Percentiles rank a stretch among this genome's conserved stretches.
Evolutionary conservation across 2,797 vertebrate species (phyloP).

Genomic region (Sebastes itinus): DNA sequence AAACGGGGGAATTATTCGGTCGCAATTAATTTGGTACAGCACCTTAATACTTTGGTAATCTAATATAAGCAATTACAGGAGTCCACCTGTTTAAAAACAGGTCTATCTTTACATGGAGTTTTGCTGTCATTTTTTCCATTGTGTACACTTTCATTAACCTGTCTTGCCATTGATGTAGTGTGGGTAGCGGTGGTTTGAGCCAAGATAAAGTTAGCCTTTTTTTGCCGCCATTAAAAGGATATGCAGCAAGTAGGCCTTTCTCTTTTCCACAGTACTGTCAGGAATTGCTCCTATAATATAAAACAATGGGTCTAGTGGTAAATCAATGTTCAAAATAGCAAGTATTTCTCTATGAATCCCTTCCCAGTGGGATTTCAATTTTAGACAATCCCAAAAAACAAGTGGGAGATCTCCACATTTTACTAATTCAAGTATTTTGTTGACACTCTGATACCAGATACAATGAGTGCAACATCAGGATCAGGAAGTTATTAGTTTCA

Average conservation of each 20-base stretch:
- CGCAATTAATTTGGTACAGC: no score
- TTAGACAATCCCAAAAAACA: not conserved
- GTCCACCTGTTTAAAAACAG: no score
- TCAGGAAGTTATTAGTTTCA: not conserved
- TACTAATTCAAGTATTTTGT: not conserved
- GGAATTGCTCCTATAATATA: not conserved
- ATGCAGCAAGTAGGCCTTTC: not conserved
- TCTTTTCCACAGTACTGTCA: not conserved
- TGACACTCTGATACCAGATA: not conserved
- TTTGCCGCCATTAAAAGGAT: fast-evolving
- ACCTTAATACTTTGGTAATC: no score
- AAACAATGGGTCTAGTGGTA: not conserved
- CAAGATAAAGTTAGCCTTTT: no score
- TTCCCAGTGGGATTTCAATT: not conserved
- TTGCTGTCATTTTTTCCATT: not conserved
- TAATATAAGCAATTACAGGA: not conserved
- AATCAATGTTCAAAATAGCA: not conserved
- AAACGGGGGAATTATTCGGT: no score
- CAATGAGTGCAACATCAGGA: not conserved
- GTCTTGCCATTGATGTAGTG: no score
- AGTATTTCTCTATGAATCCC: not conserved
- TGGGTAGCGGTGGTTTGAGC: no score
- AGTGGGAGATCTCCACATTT: not conserved
- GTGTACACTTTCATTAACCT: no score
- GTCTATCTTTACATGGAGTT: not conserved